Evolutionary conservation across 2,797 vertebrate species (phyloP).

Genomic region (Rhincodon typus): DNA sequence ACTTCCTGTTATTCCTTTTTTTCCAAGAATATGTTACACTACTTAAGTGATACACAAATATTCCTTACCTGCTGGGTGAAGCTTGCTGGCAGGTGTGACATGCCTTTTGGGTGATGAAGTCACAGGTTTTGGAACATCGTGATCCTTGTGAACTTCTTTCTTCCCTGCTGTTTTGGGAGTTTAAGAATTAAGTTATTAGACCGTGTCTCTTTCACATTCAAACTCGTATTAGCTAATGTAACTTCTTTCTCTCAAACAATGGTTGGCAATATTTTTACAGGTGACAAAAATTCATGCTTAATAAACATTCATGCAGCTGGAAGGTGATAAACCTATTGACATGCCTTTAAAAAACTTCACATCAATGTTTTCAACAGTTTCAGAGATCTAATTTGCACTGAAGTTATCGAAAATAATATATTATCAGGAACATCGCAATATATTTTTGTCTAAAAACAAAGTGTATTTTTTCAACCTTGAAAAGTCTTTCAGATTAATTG

Average conservation of each 20-base stretch:
- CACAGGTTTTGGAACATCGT: slow-evolving; percentile 54
- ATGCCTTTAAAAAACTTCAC: not conserved
- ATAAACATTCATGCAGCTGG: not conserved
- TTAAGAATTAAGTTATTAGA: slow-evolving; percentile 28
- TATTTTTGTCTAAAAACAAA: not conserved
- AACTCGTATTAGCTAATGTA: not conserved
- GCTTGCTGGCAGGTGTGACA: slow-evolving; percentile 67
- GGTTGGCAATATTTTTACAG: not conserved
- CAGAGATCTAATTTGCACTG: not conserved
- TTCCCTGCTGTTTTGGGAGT: slow-evolving; percentile 59
- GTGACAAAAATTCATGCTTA: not conserved
- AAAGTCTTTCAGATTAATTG: not conserved
- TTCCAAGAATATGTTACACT: not conserved
- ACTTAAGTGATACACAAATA: not conserved
- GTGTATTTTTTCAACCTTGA: not conserved
- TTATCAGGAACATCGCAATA: not conserved
- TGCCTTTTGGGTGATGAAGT: slow-evolving; percentile 76
- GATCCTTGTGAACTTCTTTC: slow-evolving; percentile 73
- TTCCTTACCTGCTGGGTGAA: slow-evolving; percentile 77
- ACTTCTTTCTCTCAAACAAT: not conserved
- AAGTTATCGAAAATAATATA: not conserved
- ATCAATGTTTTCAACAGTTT: not conserved
- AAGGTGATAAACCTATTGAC: not conserved
- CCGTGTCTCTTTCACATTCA: not conserved
- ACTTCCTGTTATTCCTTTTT: not conserved